Percentiles rank a stretch among this genome's conserved stretches.
phyloP scores from a whole-genome alignment of 1,140 invertebrate species.

The Drosophila albomicans region DNA sequence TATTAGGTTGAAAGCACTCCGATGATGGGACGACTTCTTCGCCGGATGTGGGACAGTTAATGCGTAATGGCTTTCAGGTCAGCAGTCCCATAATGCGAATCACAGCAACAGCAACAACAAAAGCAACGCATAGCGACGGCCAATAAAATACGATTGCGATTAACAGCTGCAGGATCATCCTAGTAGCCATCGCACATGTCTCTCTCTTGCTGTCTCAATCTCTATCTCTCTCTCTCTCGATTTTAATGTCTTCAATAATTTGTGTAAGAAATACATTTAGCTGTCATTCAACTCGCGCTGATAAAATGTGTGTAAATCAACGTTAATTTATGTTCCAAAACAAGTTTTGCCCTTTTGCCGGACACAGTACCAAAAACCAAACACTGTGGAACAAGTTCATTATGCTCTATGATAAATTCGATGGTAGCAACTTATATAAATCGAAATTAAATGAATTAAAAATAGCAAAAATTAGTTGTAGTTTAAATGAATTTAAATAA shows the following conservation, averaged over 20 bases:
- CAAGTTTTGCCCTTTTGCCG: constrained; percentile 57
- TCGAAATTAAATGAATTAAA: neutral
- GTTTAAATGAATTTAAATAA: neutral
- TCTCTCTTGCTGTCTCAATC: neutral
- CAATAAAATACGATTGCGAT: constrained; percentile 59
- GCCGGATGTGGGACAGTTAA: constrained; percentile 71
- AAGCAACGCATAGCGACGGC: constrained; percentile 29
- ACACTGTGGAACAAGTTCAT: constrained; percentile 39
- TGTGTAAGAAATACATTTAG: constrained; percentile 50
- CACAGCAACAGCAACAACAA: constrained; percentile 48
- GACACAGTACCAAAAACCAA: constrained; percentile 10
- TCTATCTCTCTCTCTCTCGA: constrained; percentile 3
- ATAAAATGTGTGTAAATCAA: constrained; percentile 63
- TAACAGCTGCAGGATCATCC: constrained; percentile 21
- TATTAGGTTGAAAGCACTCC: constrained; percentile 82
- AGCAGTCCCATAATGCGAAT: constrained; percentile 76
- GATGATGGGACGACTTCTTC: constrained; percentile 59
- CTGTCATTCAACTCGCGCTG: constrained; percentile 64
- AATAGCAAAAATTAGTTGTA: too few species aligned
- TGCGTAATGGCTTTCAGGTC: constrained; percentile 73
- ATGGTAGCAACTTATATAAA: neutral
- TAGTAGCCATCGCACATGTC: neutral
- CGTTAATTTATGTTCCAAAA: constrained; percentile 59
- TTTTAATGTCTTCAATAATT: constrained; percentile 24
- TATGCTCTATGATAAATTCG: neutral